Evolutionary conservation across 2,113 vertebrate genomes (phyloP).

Genomic region (Atrichornis clamosus): DNA sequence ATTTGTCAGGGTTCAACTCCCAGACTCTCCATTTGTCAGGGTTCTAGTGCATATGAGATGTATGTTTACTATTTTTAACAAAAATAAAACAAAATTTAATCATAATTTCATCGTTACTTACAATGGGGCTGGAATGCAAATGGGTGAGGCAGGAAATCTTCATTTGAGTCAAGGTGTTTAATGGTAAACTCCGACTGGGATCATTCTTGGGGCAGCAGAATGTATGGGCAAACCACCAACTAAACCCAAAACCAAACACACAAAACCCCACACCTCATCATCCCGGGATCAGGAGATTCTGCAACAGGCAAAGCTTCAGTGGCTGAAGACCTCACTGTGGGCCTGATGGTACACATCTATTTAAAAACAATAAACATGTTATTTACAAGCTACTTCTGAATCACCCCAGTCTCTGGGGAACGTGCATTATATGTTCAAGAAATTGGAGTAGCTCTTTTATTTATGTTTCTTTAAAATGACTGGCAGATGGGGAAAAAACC

Average conservation of each 20-base stretch:
- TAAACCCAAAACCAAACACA: neutral
- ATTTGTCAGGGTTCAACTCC: neutral
- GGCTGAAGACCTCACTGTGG: neutral
- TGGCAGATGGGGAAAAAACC: slow-evolving; percentile 59
- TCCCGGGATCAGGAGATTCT: neutral
- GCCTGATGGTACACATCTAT: neutral
- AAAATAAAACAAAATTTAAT: neutral
- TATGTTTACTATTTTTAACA: neutral
- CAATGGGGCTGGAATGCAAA: neutral
- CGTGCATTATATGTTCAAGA: slow-evolving; percentile 10
- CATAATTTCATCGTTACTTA: neutral
- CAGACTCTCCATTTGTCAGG: neutral
- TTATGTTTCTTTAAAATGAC: slow-evolving; percentile 56
- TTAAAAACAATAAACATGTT: slow-evolving; percentile 40
- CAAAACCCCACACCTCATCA: neutral
- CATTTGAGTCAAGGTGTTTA: neutral
- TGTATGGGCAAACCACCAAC: neutral
- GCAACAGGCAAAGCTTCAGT: neutral
- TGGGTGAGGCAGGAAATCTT: neutral
- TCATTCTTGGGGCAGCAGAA: neutral
- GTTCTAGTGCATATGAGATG: neutral
- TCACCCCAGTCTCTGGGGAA: slow-evolving; percentile 22
- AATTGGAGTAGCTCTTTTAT: slow-evolving; percentile 52
- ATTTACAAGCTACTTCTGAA: slow-evolving; percentile 54
- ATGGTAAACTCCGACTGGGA: neutral